Percentiles rank a stretch among this genome's conserved stretches.
phyloP scores from a whole-genome alignment of 2,797 vertebrate species.

The Pteropus rufus region DNA sequence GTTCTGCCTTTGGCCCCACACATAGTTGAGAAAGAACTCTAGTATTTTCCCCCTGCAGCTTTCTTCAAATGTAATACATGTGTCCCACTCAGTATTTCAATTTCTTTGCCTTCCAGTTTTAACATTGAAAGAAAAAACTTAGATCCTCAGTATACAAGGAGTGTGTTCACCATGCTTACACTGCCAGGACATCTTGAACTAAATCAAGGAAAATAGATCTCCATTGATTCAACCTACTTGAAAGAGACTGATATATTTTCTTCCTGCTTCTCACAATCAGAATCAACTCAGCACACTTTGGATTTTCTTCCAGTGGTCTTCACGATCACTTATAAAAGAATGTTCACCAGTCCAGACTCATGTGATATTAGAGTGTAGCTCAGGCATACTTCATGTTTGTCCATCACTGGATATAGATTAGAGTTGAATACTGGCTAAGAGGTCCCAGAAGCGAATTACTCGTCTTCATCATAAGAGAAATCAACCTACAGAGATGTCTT shows the following conservation, averaged over 20 bases:
- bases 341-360: neutral
- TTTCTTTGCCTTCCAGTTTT: constrained; percentile 13
- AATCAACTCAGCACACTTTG: neutral
- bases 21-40: constrained; percentile 13
- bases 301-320: neutral
- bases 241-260: neutral
- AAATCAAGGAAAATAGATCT: neutral
- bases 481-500: neutral
- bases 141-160: neutral
- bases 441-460: neutral
- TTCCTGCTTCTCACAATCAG: neutral
- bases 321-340: neutral
- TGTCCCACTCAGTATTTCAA: neutral
- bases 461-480: neutral
- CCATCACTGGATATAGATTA: neutral
- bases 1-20: constrained; percentile 38
- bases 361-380: neutral
- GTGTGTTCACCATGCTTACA: neutral
- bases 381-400: neutral
- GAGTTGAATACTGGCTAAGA: neutral
- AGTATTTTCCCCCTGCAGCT: neutral
- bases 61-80: neutral
- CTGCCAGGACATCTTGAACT: neutral
- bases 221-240: neutral
- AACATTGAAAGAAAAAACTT: neutral